Evolutionary conservation across 1,140 invertebrate species (phyloP), one percentile per base, ranked within the genome.

Genomic region (Augochlora pura): DNA sequence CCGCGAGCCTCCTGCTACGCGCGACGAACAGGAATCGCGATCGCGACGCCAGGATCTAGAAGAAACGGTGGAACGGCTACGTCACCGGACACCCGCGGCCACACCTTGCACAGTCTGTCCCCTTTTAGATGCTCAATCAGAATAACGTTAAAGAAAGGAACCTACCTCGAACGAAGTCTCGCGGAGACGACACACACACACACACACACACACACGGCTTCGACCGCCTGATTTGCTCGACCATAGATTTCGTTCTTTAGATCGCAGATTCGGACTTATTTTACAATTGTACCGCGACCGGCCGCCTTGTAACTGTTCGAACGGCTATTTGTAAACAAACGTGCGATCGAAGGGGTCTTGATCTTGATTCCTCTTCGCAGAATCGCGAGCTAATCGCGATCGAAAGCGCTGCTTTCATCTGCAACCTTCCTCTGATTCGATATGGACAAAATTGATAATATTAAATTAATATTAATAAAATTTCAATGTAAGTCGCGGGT

Each of bases 141-240:
- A 42, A 64, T 78, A 78, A 65, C 25, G 39, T 78, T 57, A 49
- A 66, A 66, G 46, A 66, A 39, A 49, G 42, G 18, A 85, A 86
- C 84, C 84, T 86, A 86, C 84, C 84, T 86, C 84, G 84, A 85
- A 85, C 74, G 32, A 77, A 75, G 38, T 82, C 54, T 77, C 64
- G 70, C 68, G 46, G 57, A 81, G 62, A 67, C 69, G 69, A 57
- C 39, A 25, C n/a, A n/a, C n/a, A n/a, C n/a, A n/a, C n/a, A n/a
- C n/a, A n/a, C n/a, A n/a, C n/a, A n/a, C n/a, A n/a, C n/a, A n/a
- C n/a, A n/a, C 38, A 65, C 18, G 52, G 69, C 46, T 78, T 72
- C 38, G 46, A 27, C 54, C n/a, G 16, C 54, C 18, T 72, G 64
- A 72, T 72, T 78, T 78, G 42, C 57, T 70, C 10, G 42, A 38